Evolutionary conservation across 2,888 invertebrate genomes (phyloP), one percentile per base, ranked within the genome.

Genomic region (Bugula neritina): DNA sequence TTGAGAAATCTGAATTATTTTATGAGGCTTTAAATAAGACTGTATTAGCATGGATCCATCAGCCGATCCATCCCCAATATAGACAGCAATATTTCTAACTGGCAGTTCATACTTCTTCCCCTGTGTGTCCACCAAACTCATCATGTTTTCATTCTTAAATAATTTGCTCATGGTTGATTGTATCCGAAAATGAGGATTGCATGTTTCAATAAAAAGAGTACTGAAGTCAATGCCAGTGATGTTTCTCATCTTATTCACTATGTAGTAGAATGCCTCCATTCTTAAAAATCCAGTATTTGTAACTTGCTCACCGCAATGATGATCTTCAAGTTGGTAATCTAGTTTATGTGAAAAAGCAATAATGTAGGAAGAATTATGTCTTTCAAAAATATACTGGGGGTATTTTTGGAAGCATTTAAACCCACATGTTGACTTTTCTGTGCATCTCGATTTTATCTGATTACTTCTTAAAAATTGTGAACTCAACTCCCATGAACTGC

Each of bases 1-100:
- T 29, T 79, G 79, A 2, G 80, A 79, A 17, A 82, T 77, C 21
- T 78, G 75, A 0, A 80, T 80, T 34, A 79, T 75, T 21, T 76
- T 75, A 23, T 78, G 69, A 1, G 74, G 75, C 17, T 76, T 76
- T 72, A 79, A 76, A 34, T 79, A 72, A 3, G 73, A 69, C 1
- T 79, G 78, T 13, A 79, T 72, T 0, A 77, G 74, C 29, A 79
- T 77, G 0, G 80, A 77, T 1, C 78, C 78, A 1, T 77, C 79
- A 73, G 80, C 80, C 21, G 79, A 70, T 5, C 58, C 55, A 27
- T 55, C 73, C 17, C 72, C 73, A 25, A 74, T 34, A 27, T 63
- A 55, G 1, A 73, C 74, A 13, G 55, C 52, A 63, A 63, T 31
- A 63, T 63, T 31, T 13, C 31, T 29, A 17, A 31, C 31, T 25